Percentiles rank a stretch among this genome's conserved stretches.
Conservation (phyloP, 2,888 invertebrate genomes). For the Cepaea hortensis region DNA sequence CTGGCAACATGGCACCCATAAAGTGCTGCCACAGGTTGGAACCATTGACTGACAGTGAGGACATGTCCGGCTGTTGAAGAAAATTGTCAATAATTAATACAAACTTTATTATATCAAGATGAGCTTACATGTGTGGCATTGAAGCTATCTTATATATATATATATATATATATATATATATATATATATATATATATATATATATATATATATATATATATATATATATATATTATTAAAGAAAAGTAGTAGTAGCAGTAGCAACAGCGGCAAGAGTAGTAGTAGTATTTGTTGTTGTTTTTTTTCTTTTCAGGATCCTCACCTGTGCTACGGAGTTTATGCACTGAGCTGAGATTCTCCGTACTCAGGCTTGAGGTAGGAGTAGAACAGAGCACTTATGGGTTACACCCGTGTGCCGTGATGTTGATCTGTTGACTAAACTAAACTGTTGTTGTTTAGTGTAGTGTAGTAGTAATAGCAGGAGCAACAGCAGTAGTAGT, state of each 20-base stretch:
- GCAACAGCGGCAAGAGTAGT: constrained; percentile 13
- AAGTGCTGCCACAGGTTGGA: constrained; percentile 69
- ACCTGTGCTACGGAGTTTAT: too few relatives aligned
- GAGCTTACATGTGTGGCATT: background rate
- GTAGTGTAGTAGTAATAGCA: background rate
- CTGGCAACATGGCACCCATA: constrained; percentile 72
- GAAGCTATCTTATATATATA: background rate
- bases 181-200: too few relatives aligned
- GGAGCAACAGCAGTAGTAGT: constrained; percentile 15
- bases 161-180: too few relatives aligned
- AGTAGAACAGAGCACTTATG: too few relatives aligned
- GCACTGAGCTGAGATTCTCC: too few relatives aligned
- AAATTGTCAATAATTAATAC: background rate
- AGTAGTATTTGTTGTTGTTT: background rate
- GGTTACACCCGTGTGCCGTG: too few relatives aligned
- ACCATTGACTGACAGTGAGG: constrained; percentile 59
- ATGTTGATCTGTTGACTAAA: too few relatives aligned
- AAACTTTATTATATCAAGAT: background rate
- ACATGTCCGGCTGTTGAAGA: constrained; percentile 62
- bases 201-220: too few relatives aligned
- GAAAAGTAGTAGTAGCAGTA: background rate
- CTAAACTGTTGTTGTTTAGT: too few relatives aligned
- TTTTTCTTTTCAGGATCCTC: too few relatives aligned
- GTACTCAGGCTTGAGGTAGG: too few relatives aligned
- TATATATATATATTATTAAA: too few relatives aligned